phyloP scores from a whole-genome alignment of 2,888 invertebrate genomes.

The Lathronympha strigana region DNA sequence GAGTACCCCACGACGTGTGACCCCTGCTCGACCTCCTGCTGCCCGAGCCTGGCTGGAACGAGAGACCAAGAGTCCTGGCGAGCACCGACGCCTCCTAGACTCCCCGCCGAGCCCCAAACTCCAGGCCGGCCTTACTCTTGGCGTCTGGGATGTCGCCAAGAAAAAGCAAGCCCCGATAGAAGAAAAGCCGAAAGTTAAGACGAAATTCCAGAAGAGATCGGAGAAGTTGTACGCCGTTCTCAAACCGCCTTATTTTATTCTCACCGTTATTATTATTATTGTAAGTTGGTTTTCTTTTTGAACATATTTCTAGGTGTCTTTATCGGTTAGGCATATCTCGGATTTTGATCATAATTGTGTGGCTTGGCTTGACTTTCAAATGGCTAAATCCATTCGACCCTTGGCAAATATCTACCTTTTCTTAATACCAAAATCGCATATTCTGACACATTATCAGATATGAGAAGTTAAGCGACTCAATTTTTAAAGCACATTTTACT shows the following conservation, averaged over 20 bases:
- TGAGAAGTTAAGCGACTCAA: too few relatives aligned
- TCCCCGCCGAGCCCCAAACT: conserved; percentile 51
- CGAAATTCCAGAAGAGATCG: conserved; percentile 66
- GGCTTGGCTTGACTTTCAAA: too few relatives aligned
- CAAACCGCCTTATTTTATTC: conserved; percentile 72
- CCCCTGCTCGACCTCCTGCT: conserved; percentile 47
- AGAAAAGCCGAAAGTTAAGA: conserved; percentile 53
- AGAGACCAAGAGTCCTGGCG: conserved; percentile 66
- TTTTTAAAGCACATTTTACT: too few relatives aligned
- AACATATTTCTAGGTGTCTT: too few relatives aligned
- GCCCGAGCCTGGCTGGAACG: conserved; percentile 68
- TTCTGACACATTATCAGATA: too few relatives aligned
- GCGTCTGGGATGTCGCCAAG: conserved; percentile 52
- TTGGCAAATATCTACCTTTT: too few relatives aligned
- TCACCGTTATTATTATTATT: conserved; percentile 69
- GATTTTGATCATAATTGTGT: too few relatives aligned
- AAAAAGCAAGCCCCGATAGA: conserved; percentile 52
- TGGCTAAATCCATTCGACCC: too few relatives aligned
- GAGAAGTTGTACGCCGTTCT: conserved; percentile 65
- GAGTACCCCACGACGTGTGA: conserved; percentile 50
- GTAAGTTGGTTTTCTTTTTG: conserved; percentile 58
- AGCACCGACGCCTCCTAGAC: conserved; percentile 61
- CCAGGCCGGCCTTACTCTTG: conserved; percentile 67
- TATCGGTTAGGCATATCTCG: too few relatives aligned
- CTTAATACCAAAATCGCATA: too few relatives aligned